A percentile compares a stretch with the other conserved stretches of the same genome.
Conservation (phyloP, 2,113 vertebrate genomes). For the Ancistrus triradiatus region DNA sequence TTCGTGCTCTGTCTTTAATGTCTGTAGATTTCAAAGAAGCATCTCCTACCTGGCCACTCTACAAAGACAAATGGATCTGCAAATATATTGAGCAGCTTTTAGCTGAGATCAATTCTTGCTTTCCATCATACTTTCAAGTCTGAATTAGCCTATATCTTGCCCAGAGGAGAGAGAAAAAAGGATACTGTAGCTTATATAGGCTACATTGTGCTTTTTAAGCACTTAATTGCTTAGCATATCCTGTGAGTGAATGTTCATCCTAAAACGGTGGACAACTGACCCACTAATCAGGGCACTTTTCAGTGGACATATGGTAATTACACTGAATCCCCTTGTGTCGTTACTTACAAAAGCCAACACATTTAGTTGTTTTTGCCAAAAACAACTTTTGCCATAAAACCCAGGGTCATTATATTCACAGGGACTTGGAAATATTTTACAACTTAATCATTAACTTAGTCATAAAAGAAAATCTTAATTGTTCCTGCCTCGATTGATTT, state of each 20-base stretch:
- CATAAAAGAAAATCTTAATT: conserved; percentile 29
- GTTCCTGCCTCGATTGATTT: conserved; percentile 13
- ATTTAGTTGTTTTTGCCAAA: conserved; percentile 12
- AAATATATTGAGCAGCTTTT: conserved; percentile 65
- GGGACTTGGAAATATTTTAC: conserved; percentile 22
- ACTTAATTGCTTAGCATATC: conserved; percentile 21
- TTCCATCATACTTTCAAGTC: conserved; percentile 34
- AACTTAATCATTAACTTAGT: conserved; percentile 27
- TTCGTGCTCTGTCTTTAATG: conserved; percentile 50
- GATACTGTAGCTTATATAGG: not conserved
- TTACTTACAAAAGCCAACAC: conserved; percentile 15
- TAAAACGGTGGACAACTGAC: conserved; percentile 14
- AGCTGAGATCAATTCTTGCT: conserved; percentile 61
- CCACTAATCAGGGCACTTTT: conserved; percentile 3
- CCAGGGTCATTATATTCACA: conserved; percentile 8
- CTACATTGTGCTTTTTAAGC: conserved; percentile 15
- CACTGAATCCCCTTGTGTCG: not conserved
- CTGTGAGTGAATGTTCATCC: conserved; percentile 8
- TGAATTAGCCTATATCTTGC: conserved; percentile 10
- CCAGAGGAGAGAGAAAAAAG: conserved; percentile 10
- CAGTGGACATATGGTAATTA: not conserved
- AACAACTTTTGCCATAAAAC: too few species aligned
- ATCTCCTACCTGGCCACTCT: conserved; percentile 53
- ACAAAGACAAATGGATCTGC: conserved; percentile 55
- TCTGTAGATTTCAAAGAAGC: conserved; percentile 58